Base-by-base conservation (phyloP, 2,113 vertebrate genomes). In the Rallus limicola region DNA sequence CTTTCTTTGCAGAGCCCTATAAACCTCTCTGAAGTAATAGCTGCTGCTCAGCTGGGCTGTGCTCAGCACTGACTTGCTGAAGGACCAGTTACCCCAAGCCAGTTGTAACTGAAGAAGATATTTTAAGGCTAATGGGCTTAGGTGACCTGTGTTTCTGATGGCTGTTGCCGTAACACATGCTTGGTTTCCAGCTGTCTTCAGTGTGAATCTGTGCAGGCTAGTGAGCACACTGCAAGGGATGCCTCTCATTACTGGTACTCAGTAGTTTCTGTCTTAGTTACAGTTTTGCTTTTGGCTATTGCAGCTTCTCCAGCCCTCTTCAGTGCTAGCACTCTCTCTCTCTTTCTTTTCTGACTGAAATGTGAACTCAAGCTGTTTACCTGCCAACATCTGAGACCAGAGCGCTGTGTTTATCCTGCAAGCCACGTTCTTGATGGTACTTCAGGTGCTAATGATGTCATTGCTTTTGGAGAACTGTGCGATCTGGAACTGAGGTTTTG, bases 391-490 rank as follows among this genome's bases (percentile, higher is more conserved):
- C 72, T 92, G 70, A 87, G 83, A 69, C 44, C 55, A 58, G 77
- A 69, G 76, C 9, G 16, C 68, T 82, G 65, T 62, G 81, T 93
- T 95, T 95, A 52, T 63, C 75, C 84, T 42, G 70, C 88, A 71
- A 90, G 80, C 92, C 69, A 67, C 52, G 2, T n/a, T 91, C 63
- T 78, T 34, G 42, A 38, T 75, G 72, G 85, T 93, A 63, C 67
- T 65, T 69, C 79, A 82, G 92, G 90, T 88, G 65, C n/a, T 67
- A 52, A 63, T 75, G 63, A 91, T 94, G 80, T 90, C 78, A 97
- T 70, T 69, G 10, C 82, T 86, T 86, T 56, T 16, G 28, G 67
- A 81, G 63, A 89, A 29, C 60, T 72, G 24, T 62, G 25, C 1
- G 4, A 63, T 90, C 69, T 92, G 89, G 67, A 68, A 21, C 71